Evolutionary conservation across 2,888 invertebrate species (phyloP), one percentile per base, ranked within the genome.

Genomic region (Mythimna impura): DNA sequence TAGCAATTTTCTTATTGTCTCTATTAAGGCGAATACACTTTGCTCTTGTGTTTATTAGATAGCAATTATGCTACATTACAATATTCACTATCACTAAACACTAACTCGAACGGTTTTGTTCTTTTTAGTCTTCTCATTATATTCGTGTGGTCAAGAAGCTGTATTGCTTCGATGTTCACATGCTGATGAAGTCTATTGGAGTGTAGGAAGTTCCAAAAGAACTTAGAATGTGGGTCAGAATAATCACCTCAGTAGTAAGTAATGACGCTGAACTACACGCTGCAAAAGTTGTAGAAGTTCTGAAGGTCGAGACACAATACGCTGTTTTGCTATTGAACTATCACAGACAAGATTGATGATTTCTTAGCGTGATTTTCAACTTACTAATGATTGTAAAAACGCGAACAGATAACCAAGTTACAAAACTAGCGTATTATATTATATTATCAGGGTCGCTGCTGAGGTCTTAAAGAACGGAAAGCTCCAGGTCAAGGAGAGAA

Each of bases 401-500:
- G 40, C 43, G 10, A 67, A 71, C 68, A 61, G 57, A 65, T 57
- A 60, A 50, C 63, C 20, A 62, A 52, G 67, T 80, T 85, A 75
- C 73, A 84, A 86, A 87, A 88, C 79, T 81, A 43, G 76, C 77
- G 71, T 80, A 84, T 86, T 85, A 76, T 83, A 74, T 78, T 71
- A 80, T 83, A 73, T 78, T 71, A 80, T 81, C 82, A 78, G 74
- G 79, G 85, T 70, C 78, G 89, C 71, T 87, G 81, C 73, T 86
- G 77, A 81, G 86, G 86, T 88, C 84, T 86, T 85, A 61, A 62
- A 72, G 52, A 83, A 81, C 86, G 72, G 87, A 87, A 87, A 86
- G 82, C 80, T 84, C 80, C 82, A 80, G 93, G 92, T 92, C 93
- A 93, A 93, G 93, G 93, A 87, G 86, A 89, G 70, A 78, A 83